phyloP scores from a whole-genome alignment of 2,888 invertebrate species.

The Sminthurides aquaticus region DNA sequence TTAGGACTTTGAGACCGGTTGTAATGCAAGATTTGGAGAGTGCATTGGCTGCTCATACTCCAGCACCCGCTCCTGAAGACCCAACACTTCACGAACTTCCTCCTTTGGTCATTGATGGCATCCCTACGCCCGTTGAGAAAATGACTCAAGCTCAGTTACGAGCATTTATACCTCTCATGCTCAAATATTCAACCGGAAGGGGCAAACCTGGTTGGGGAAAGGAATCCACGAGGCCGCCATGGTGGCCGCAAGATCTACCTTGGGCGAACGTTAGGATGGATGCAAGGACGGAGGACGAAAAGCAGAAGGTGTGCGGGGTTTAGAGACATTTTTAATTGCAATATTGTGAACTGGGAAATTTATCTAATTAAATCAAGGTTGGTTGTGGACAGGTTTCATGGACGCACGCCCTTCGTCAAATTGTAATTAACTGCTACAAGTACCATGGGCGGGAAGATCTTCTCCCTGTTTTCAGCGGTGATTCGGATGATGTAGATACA shows the following conservation, averaged over 20 bases:
- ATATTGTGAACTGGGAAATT: not conserved
- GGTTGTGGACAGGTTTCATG: slow-evolving; percentile 95
- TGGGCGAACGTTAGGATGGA: slow-evolving; percentile 99
- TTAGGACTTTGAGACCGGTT: slow-evolving; percentile 72
- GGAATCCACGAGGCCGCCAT: slow-evolving; percentile 87
- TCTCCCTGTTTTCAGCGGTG: slow-evolving; percentile 86
- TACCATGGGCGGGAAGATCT: slow-evolving; percentile 94
- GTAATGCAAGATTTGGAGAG: slow-evolving; percentile 93
- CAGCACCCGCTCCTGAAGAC: slow-evolving; percentile 78
- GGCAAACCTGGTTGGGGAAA: slow-evolving; percentile 98
- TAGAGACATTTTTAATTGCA: not conserved
- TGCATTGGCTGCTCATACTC: slow-evolving; percentile 85
- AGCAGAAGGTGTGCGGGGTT: slow-evolving; percentile 69
- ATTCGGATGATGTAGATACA: slow-evolving; percentile 64
- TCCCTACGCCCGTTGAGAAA: slow-evolving; percentile 96
- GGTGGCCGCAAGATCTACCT: slow-evolving; percentile 97
- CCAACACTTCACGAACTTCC: slow-evolving; percentile 91
- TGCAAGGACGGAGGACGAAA: slow-evolving; percentile 89
- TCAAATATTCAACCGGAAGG: slow-evolving; percentile 89
- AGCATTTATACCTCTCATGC: slow-evolving; percentile 94
- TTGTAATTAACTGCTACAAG: slow-evolving; percentile 96
- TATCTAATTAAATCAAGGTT: no score
- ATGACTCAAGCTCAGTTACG: slow-evolving; percentile 97
- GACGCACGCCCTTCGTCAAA: slow-evolving; percentile 92
- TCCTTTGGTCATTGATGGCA: slow-evolving; percentile 83